Base-by-base conservation (phyloP, 2,888 invertebrate genomes). In the Omphaloscelis lunosa region DNA sequence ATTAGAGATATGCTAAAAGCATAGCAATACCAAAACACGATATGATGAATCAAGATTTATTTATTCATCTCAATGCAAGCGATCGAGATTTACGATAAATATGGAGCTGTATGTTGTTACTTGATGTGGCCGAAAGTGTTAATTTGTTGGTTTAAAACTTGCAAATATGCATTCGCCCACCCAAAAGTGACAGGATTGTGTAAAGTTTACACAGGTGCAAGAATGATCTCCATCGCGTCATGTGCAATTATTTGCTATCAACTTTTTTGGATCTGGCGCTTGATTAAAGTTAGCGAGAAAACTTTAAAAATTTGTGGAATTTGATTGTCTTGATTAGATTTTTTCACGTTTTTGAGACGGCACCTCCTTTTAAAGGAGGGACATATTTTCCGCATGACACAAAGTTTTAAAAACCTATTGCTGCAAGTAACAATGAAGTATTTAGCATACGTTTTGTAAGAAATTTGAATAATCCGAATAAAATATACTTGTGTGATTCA, bases 141-240 rank as follows among this genome's bases (percentile, higher is more conserved):
- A 96, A 96, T 94, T 94, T 92, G 95, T 89, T 92, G 93, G 91
- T 91, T 90, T 90, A 86, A 90, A 90, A 90, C 87, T 92, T 93
- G 93, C 93, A 94, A 94, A 95, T 93, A 94, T 95, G 95, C 96
- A 95, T 80, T 93, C 92, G 92, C 93, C 95, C 91, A 95, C 94
- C 92, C 91, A 91, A 89, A 85, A 89, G 88, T 90, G 90, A 89
- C 89, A 84, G 89, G 86, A 87, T 83, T 85, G 84, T 83, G 90
- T 88, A 90, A 93, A 89, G 90, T 95, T 95, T 93, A 91, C 86
- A 93, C 95, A 95, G 94, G 93, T 95, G 95, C 95, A 95, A 86
- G 91, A 86, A 86, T 84, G 87, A 89, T 85, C 82, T 86, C 83
- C 86, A 88, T 83, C 79, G 80, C 81, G 89, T 88, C 91, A 91